Evolutionary conservation across 2,888 invertebrate species (phyloP).

Genomic region (Imbricaverruca yamaguchii): DNA sequence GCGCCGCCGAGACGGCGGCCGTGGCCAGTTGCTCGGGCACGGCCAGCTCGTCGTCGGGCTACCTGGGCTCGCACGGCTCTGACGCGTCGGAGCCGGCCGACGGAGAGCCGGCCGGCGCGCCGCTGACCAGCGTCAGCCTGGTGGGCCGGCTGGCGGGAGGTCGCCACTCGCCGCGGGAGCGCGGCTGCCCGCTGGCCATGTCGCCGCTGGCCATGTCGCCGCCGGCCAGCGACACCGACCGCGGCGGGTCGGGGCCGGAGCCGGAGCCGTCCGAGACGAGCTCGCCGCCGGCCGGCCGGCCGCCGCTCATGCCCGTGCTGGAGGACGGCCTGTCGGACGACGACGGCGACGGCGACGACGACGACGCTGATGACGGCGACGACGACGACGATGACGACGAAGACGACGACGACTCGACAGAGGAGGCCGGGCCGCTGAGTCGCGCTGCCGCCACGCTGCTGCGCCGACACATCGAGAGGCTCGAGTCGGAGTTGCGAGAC

Average conservation of each 20-base stretch:
- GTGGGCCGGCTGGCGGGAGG: not conserved
- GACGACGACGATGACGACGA: not conserved
- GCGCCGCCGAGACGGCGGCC: not conserved
- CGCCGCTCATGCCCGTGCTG: conserved; percentile 30
- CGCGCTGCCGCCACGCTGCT: not conserved
- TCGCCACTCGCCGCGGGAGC: conserved; percentile 4
- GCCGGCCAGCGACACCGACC: not conserved
- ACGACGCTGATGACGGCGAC: not conserved
- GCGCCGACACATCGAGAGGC: not conserved
- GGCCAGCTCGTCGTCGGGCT: conserved; percentile 15
- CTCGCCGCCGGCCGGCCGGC: not conserved
- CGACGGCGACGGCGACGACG: not conserved
- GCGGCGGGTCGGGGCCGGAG: not conserved
- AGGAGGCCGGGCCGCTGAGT: not conserved
- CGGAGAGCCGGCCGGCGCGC: not conserved
- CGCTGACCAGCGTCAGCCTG: not conserved
- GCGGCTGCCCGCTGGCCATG: not conserved
- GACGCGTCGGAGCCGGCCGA: conserved; percentile 8
- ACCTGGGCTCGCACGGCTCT: conserved; percentile 11
- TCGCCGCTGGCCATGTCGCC: not conserved
- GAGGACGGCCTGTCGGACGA: conserved; percentile 33
- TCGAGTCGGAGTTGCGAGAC: not conserved
- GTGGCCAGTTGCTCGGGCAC: conserved; percentile 12
- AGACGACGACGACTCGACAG: not conserved
- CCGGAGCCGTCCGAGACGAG: not conserved